Evolutionary conservation across 2,797 vertebrate genomes (phyloP), one percentile per base, ranked within the genome.

Genomic region (Rallus crepitans): DNA sequence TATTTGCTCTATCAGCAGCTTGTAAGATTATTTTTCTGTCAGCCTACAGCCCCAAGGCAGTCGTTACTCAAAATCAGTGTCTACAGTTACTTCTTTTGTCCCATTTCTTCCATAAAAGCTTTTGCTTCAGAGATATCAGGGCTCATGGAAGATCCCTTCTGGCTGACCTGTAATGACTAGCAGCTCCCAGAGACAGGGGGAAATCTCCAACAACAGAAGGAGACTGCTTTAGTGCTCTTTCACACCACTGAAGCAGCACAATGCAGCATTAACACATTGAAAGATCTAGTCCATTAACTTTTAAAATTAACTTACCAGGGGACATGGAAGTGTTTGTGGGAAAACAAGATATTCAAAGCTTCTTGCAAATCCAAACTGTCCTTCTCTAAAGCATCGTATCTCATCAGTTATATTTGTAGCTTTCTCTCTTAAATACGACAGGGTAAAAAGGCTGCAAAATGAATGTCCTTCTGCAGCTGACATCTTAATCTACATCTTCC

Each of bases 241-340:
- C 3, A 2, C 76, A 52, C 66, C 73, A 48, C 59, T 79, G 93
- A 63, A 93, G 82, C 82, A 33, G 69, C 45, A 83, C 65, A 77
- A 7, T 28, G 71, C 45, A 77, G 35, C 64, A 52, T 68, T 75
- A 90, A 66, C 55, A 63, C 63, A n/a, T 15, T 0, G 40, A 91
- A 91, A 50, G 82, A 93, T 87, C 37, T 63, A 80, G 15, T 31
- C 73, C 88, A 90, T 95, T 95, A 94, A 93, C 77, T 95, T 86
- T 28, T 48, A 70, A 84, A 93, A 96, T 89, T 82, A 95, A 77
- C 59, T 93, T 79, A 87, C 50, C 80, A 18, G 75, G 69, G 69
- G 82, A 76, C 47, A 59, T 65, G 37, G 69, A 60, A 86, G 65
- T 1, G 0, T 65, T 90, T 84, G 61, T 84, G 73, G 56, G 77